phyloP scores from a whole-genome alignment of 2,113 vertebrate species.

The Toxotes jaculatrix region DNA sequence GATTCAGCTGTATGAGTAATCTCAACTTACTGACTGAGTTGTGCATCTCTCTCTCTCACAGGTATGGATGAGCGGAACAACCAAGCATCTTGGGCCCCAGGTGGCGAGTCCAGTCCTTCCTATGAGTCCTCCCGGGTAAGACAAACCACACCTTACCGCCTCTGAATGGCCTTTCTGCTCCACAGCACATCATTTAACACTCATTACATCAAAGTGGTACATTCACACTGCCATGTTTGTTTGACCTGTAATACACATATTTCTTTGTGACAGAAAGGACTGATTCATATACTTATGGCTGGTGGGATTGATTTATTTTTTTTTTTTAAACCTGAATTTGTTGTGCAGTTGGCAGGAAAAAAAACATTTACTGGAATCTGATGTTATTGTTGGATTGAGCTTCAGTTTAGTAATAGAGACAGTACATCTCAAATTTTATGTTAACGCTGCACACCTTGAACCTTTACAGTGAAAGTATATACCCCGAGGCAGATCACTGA shows the following conservation, averaged over 20 bases:
- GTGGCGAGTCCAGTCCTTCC: conserved; percentile 93
- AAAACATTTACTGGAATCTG: conserved; percentile 1
- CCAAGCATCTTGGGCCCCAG: conserved; percentile 93
- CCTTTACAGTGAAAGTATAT: neutral
- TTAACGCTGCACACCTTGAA: conserved; percentile 2
- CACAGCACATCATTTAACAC: conserved; percentile 71
- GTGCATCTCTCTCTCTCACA: conserved; percentile 82
- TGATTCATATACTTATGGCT: conserved; percentile 14
- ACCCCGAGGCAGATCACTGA: neutral
- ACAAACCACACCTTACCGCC: conserved; percentile 61
- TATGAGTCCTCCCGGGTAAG: conserved; percentile 97
- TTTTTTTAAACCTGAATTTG: neutral
- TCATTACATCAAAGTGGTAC: conserved; percentile 61
- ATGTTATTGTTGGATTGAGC: conserved; percentile 3
- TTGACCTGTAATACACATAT: conserved; percentile 46
- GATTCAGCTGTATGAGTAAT: conserved; percentile 23
- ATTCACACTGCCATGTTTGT: conserved; percentile 51
- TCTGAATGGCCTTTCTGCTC: conserved; percentile 73
- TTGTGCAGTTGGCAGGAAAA: neutral
- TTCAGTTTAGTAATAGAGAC: neutral
- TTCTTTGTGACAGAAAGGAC: conserved; percentile 31
- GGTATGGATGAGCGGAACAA: conserved; percentile 95
- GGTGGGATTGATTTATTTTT: conserved; percentile 2
- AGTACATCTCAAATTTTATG: conserved; percentile 4
- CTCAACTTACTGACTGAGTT: conserved; percentile 69